Evolutionary conservation across 2,113 vertebrate genomes (phyloP).

Genomic region (Pelvicachromis taeniatus): DNA sequence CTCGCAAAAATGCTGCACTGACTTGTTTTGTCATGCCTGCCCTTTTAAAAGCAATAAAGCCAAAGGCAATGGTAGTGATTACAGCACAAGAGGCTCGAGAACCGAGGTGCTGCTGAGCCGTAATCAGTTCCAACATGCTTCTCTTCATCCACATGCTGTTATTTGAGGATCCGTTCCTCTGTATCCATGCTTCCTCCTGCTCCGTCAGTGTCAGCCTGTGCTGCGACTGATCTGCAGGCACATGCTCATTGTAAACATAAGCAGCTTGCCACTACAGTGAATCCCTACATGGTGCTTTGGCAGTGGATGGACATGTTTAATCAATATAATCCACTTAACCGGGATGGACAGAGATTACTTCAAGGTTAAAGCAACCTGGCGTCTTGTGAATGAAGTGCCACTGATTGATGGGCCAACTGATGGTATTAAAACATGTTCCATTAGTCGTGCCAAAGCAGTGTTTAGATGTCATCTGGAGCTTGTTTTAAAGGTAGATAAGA

Average conservation of each 20-base stretch:
- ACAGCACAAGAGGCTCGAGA: neutral
- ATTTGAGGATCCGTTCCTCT: neutral
- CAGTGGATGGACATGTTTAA: conserved; percentile 35
- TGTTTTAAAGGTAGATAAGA: neutral
- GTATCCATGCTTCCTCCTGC: neutral
- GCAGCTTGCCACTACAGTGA: conserved; percentile 12
- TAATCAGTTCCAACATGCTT: conserved; percentile 7
- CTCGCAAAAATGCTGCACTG: neutral
- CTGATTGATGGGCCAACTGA: neutral
- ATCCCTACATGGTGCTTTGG: conserved; percentile 27
- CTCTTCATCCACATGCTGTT: neutral
- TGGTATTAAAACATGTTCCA: conserved; percentile 9
- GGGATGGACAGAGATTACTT: conserved; percentile 46
- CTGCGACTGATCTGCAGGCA: conserved; percentile 25
- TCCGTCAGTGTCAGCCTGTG: neutral
- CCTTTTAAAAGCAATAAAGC: neutral
- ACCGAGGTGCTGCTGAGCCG: neutral
- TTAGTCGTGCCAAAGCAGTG: neutral
- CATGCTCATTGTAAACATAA: conserved; percentile 48
- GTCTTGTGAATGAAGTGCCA: conserved; percentile 23
- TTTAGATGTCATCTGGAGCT: neutral
- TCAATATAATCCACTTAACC: conserved; percentile 61
- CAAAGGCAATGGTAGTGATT: neutral
- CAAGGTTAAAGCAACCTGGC: conserved; percentile 51
- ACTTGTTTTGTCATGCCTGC: neutral